These are phyloP conservation scores for Opisthograptis luteolata DNA, from an alignment of 2,888 invertebrate genomes.

Conservation along the genomic window DNA sequence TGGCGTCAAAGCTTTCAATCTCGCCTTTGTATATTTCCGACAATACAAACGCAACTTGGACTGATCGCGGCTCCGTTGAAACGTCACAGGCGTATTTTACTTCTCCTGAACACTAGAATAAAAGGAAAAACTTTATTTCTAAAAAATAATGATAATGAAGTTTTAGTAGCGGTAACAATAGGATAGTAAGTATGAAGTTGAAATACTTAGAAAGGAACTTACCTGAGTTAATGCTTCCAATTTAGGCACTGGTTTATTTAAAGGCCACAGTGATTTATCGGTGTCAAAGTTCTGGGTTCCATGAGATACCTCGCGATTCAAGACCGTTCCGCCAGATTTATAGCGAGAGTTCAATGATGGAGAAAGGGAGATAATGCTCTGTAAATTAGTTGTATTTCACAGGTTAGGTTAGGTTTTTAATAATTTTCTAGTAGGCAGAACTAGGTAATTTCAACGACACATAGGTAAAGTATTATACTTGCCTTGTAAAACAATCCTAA, in stretches of 20 bases:
- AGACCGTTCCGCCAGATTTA: conserved; percentile 78
- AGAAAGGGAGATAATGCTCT: conserved; percentile 83
- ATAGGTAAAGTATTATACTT: conserved; percentile 30
- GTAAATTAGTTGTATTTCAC: conserved; percentile 30
- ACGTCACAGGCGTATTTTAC: conserved; percentile 87
- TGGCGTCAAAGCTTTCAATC: conserved; percentile 83
- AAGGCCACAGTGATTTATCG: conserved; percentile 87
- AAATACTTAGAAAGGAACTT: conserved; percentile 3
- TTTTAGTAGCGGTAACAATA: not conserved
- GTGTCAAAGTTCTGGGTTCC: conserved; percentile 90
- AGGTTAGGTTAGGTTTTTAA: too few relatives aligned
- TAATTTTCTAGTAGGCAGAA: too few relatives aligned
- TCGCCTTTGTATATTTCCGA: conserved; percentile 81
- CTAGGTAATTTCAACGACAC: too few relatives aligned
- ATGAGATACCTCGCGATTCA: conserved; percentile 86
- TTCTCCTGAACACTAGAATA: conserved; percentile 84
- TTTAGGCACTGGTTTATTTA: conserved; percentile 90
- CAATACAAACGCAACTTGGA: conserved; percentile 87
- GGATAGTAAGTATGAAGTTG: not conserved
- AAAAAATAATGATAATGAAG: too few relatives aligned
- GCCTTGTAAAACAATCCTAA: conserved; percentile 93
- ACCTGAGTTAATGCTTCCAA: conserved; percentile 86
- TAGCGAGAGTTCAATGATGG: conserved; percentile 72
- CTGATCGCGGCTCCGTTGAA: conserved; percentile 81
- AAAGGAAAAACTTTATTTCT: too few relatives aligned